Evolutionary conservation across 2,113 vertebrate species (phyloP).

Genomic region (Alouatta palliata): DNA sequence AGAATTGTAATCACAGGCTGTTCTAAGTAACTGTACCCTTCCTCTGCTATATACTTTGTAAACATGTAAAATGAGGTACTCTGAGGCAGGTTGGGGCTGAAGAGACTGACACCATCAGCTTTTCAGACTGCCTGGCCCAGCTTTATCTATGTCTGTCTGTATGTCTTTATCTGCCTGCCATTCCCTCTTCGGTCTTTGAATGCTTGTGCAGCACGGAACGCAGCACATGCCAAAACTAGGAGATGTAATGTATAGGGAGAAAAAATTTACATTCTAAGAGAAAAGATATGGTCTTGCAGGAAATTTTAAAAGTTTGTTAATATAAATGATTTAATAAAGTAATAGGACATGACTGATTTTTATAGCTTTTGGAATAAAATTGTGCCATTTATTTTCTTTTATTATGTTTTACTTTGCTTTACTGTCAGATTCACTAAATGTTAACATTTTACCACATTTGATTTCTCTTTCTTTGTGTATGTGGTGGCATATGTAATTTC

Average conservation of each 20-base stretch:
- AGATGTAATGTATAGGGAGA: neutral
- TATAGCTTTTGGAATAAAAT: neutral
- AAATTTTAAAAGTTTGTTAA: neutral
- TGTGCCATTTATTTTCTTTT: neutral
- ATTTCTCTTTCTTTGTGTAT: neutral
- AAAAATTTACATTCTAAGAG: neutral
- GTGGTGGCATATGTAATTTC: neutral
- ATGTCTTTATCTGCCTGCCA: too few relatives aligned
- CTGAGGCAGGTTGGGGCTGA: too few relatives aligned
- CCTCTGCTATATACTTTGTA: too few relatives aligned
- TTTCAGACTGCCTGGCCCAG: too few relatives aligned
- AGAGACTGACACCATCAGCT: too few relatives aligned
- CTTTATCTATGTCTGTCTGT: too few relatives aligned
- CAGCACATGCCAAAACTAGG: too few relatives aligned
- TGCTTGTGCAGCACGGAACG: too few relatives aligned
- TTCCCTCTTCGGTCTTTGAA: too few relatives aligned
- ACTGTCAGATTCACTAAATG: neutral
- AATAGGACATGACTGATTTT: neutral
- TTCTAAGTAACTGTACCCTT: too few relatives aligned
- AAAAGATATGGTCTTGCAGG: neutral
- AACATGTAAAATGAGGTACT: too few relatives aligned
- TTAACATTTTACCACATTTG: neutral
- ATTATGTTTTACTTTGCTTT: neutral
- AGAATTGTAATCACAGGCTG: too few relatives aligned
- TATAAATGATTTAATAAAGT: neutral